Base-by-base conservation (phyloP, 2,888 invertebrate species). In the Lathronympha strigana region DNA sequence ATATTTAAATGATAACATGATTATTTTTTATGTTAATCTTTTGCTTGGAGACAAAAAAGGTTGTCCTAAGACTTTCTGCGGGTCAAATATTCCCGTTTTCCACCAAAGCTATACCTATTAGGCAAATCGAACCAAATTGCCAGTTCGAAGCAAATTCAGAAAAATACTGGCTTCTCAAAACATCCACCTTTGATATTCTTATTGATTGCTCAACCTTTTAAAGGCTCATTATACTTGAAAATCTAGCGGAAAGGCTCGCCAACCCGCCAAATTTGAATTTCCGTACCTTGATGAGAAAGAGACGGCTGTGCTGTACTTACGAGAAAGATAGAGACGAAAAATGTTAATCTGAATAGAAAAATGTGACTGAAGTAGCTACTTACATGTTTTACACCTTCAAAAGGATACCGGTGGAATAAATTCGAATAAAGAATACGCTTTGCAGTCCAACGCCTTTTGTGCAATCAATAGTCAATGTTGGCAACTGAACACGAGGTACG, bases 391-490 rank as follows among this genome's bases (percentile, higher is more conserved):
- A 82, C 81, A 76, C 83, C 85, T 82, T 91, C 90, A 90, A 92
- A 92, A 90, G 91, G 86, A 90, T 82, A 86, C 83, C 83, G 79
- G 82, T 78, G 76, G 90, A 92, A 92, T 91, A 89, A 90, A 90
- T 91, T 90, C 86, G 87, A 90, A 92, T 92, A 84, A 90, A 91
- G 82, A 92, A 92, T 92, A 92, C 92, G 92, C 92, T 92, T 86
- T 84, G 85, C 83, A 86, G 78, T 82, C 79, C 80, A 86, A 83
- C 87, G 87, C 90, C 92, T 92, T 92, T 92, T 92, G 92, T 89
- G 83, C 92, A 92, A 92, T 92, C 92, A 92, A 92, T 92, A 92
- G 90, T 91, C 91, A 86, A 89, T 89, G 90, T 88, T 88, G 88
- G 82, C 85, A 82, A 77, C 21, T 23, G 53, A 53, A 36, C 81